Evolutionary conservation across 2,888 invertebrate genomes (phyloP).

Genomic region (Conops quadrifasciatus): DNA sequence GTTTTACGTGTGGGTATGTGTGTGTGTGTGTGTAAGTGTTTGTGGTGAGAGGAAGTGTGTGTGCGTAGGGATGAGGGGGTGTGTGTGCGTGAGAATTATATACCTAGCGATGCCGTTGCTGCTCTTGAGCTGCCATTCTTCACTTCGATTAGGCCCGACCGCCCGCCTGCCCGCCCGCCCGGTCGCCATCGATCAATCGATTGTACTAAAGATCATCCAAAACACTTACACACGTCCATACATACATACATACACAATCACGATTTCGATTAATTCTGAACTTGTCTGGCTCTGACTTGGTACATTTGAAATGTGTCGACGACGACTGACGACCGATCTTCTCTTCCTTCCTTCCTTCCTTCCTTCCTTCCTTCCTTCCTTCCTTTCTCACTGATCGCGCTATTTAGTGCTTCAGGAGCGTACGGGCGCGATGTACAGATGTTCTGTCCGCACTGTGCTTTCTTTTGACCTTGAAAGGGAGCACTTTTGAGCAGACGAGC

Average conservation of each 20-base stretch:
- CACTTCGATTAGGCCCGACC: background rate
- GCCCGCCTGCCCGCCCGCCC: background rate
- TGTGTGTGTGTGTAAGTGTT: background rate
- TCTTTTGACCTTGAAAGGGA: constrained; percentile 24
- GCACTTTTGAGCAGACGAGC: background rate
- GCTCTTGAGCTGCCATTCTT: background rate
- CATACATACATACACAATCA: background rate
- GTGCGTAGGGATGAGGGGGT: too few species aligned
- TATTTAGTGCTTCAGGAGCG: too few species aligned
- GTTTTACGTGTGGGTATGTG: background rate
- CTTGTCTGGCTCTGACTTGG: constrained; percentile 8
- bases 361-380: too few species aligned
- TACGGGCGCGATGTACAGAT: constrained; percentile 2
- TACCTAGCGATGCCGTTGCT: background rate
- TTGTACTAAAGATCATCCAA: background rate
- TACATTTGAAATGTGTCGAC: too few species aligned
- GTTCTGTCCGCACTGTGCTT: constrained; percentile 16
- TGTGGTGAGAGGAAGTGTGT: background rate
- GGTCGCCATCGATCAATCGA: too few species aligned
- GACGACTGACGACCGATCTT: too few species aligned
- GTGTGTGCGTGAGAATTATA: too few species aligned
- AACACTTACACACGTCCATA: background rate
- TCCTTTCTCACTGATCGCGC: too few species aligned
- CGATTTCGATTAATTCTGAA: constrained; percentile 19
- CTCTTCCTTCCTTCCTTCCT: too few species aligned